Evolutionary conservation across 2,888 invertebrate genomes (phyloP).

Genomic region (Thera britannica): DNA sequence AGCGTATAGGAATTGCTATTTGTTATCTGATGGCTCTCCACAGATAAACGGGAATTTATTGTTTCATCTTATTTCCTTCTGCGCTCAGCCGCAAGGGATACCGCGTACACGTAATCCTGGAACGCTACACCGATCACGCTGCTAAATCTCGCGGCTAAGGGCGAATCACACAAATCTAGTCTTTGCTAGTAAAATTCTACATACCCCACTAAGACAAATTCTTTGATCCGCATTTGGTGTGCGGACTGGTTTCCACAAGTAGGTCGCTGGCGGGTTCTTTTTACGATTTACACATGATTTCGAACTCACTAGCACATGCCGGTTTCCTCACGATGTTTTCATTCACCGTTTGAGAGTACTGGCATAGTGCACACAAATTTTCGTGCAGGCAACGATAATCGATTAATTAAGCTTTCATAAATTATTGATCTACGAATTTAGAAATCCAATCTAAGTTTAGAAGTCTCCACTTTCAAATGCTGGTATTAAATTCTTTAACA

Average conservation of each 20-base stretch:
- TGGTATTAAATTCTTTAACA: constrained; percentile 2
- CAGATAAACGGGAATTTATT: constrained; percentile 11
- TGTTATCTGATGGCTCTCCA: constrained; percentile 10
- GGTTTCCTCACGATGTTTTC: no score
- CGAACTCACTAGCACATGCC: no score
- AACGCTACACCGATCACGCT: constrained; percentile 7
- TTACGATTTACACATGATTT: no score
- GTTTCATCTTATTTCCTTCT: constrained; percentile 7
- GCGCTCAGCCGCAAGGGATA: no score
- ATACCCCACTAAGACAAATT: no score
- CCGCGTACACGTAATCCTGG: no score
- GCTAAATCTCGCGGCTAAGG: constrained; percentile 7
- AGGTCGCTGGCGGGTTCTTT: no score
- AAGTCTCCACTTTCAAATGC: constrained; percentile 6
- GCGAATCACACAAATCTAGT: not conserved
- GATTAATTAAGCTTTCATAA: not conserved
- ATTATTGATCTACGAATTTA: constrained; percentile 16
- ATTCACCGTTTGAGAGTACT: no score
- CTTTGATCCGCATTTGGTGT: not conserved
- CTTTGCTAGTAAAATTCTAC: no score
- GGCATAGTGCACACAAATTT: no score
- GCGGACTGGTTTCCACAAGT: no score
- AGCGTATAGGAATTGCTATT: no score
- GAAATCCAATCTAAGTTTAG: constrained; percentile 20
- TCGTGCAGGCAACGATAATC: not conserved